phyloP scores from a whole-genome alignment of 2,888 invertebrate species.

The Macaria liturata region DNA sequence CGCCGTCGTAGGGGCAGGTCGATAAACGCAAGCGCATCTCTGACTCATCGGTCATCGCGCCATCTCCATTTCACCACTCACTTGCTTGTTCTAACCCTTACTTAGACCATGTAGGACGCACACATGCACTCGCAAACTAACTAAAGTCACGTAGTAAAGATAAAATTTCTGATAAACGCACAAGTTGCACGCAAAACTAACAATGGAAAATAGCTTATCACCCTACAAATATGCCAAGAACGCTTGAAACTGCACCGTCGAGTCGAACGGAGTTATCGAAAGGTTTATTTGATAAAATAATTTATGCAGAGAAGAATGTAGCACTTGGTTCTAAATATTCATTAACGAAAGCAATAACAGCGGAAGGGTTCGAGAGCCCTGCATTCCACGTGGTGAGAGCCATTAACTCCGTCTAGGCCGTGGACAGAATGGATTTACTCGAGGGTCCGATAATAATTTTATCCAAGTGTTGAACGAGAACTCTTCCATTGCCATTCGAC shows the following conservation, averaged over 20 bases:
- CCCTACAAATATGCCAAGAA: neutral
- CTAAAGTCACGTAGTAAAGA: constrained; percentile 47
- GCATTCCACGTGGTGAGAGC: constrained; percentile 50
- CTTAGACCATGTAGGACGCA: constrained; percentile 34
- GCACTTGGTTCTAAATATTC: constrained; percentile 53
- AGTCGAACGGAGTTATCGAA: constrained; percentile 1
- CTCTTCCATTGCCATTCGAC: constrained; percentile 33
- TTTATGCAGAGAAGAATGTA: constrained; percentile 39
- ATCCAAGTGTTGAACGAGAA: constrained; percentile 41
- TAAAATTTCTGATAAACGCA: constrained; percentile 41
- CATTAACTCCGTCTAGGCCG: constrained; percentile 46
- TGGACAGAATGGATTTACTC: constrained; percentile 39
- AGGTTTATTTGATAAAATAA: neutral
- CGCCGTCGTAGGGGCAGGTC: constrained; percentile 63
- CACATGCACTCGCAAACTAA: constrained; percentile 49
- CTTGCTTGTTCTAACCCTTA: constrained; percentile 23
- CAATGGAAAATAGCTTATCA: constrained; percentile 33
- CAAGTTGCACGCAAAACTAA: constrained; percentile 42
- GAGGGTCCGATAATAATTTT: constrained; percentile 45
- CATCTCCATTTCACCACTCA: constrained; percentile 48
- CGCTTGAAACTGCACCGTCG: neutral
- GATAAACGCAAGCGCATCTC: constrained; percentile 61
- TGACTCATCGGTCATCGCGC: constrained; percentile 63
- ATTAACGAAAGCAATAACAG: constrained; percentile 53
- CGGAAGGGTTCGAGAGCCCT: constrained; percentile 49